Conservation (phyloP, 2,888 invertebrate genomes). For the Drosophila helvetica region DNA sequence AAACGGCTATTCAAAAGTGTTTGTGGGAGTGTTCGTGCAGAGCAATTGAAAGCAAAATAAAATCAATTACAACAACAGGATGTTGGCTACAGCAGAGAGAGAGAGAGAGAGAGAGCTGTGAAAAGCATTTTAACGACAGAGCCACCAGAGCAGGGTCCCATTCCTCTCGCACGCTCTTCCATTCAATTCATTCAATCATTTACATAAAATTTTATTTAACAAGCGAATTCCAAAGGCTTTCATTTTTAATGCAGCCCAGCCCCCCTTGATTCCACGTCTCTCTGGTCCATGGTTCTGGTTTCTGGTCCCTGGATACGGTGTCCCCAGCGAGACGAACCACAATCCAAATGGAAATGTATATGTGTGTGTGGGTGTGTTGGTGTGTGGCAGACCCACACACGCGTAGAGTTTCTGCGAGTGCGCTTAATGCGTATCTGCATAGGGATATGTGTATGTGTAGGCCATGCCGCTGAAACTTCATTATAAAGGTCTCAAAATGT, state of each 20-base stretch:
- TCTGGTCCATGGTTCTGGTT: background rate
- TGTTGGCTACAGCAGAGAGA: background rate
- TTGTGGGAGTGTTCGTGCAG: background rate
- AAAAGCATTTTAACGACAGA: slow-evolving; percentile 43
- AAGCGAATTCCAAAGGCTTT: slow-evolving; percentile 50
- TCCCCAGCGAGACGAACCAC: slow-evolving; percentile 27
- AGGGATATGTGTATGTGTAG: slow-evolving; percentile 11
- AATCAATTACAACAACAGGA: slow-evolving; percentile 49
- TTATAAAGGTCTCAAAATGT: slow-evolving; percentile 64
- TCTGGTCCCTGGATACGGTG: background rate
- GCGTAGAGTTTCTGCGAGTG: slow-evolving; percentile 9
- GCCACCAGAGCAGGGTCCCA: slow-evolving; percentile 4
- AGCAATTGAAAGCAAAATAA: slow-evolving; percentile 42
- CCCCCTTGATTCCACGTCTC: slow-evolving; percentile 1
- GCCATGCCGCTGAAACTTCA: slow-evolving; percentile 57
- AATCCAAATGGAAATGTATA: slow-evolving; percentile 3
- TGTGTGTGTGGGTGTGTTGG: background rate
- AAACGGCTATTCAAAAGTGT: slow-evolving; percentile 28
- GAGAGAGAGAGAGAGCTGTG: background rate
- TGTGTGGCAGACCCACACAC: background rate
- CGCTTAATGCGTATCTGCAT: slow-evolving; percentile 52
- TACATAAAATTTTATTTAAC: slow-evolving; percentile 53
- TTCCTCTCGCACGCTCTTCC: background rate
- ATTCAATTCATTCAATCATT: slow-evolving; percentile 47
- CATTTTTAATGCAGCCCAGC: slow-evolving; percentile 44